These are phyloP conservation scores for Aphelinus certus DNA, from an alignment of 1,140 invertebrate genomes.

Conservation along the genomic window DNA sequence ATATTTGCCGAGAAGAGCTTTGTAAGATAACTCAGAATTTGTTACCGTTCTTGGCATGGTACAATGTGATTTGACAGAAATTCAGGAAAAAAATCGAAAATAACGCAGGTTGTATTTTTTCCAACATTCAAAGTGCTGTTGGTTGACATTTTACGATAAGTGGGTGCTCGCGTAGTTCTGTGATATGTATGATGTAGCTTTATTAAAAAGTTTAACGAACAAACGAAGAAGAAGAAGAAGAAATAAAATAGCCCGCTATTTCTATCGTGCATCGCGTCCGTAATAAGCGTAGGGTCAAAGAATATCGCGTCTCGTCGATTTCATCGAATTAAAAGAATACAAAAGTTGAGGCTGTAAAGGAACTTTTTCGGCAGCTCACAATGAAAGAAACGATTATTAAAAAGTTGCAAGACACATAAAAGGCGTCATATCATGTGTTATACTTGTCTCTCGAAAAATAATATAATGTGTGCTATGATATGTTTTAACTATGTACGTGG, in stretches of 20 bases:
- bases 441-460: slow-evolving; percentile 30
- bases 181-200: slow-evolving; percentile 67
- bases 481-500: slow-evolving; percentile 22
- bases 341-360: slow-evolving; percentile 23
- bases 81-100: too few relatives aligned
- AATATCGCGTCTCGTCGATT: slow-evolving; percentile 33
- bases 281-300: slow-evolving; percentile 29
- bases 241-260: slow-evolving; percentile 53
- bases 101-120: too few relatives aligned
- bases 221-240: slow-evolving; percentile 13
- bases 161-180: slow-evolving; percentile 64
- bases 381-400: slow-evolving; percentile 24
- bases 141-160: slow-evolving; percentile 37
- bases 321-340: slow-evolving; percentile 29
- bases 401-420: slow-evolving; percentile 18
- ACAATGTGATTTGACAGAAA: too few relatives aligned
- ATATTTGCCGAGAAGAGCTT: too few relatives aligned
- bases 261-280: slow-evolving; percentile 56
- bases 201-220: slow-evolving; percentile 49
- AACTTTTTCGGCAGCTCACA: slow-evolving; percentile 22
- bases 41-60: too few relatives aligned
- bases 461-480: slow-evolving; percentile 33
- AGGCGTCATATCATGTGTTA: slow-evolving; percentile 36
- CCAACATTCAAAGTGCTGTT: background rate
- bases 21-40: too few relatives aligned